A percentile compares a stretch with the other conserved stretches of the same genome.
These are phyloP conservation scores for Aplysina aerophoba DNA, from an alignment of 37 sponge, comb jelly and placozoan species.

Conservation along the genomic window DNA sequence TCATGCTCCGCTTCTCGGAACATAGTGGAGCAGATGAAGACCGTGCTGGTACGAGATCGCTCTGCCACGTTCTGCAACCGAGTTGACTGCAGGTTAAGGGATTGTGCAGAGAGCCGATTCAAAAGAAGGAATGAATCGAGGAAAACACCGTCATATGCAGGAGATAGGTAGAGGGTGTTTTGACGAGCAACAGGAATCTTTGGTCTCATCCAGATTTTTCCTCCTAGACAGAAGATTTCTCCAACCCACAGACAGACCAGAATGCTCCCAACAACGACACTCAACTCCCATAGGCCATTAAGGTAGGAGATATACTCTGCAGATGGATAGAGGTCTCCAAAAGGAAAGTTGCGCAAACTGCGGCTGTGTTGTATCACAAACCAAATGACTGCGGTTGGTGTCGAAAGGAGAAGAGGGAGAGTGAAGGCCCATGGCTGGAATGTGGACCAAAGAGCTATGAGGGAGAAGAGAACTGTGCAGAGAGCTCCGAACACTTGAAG, in stretches of 20 bases:
- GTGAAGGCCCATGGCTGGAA: slow-evolving; percentile 21
- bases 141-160: slow-evolving; percentile 74
- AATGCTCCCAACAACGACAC: too few species aligned
- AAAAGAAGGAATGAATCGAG: slow-evolving; percentile 75
- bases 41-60: slow-evolving; percentile 26
- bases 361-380: background rate
- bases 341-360: background rate
- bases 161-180: slow-evolving; percentile 64
- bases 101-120: slow-evolving; percentile 46
- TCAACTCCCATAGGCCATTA: too few species aligned
- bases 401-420: slow-evolving; percentile 7
- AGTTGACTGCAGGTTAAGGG: background rate
- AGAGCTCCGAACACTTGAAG: background rate
- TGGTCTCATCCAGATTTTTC: slow-evolving; percentile 33
- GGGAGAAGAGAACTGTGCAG: background rate
- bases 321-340: background rate
- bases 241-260: slow-evolving; percentile 46
- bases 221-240: slow-evolving; percentile 49
- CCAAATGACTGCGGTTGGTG: background rate
- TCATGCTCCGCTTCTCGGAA: slow-evolving; percentile 71
- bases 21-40: slow-evolving; percentile 92
- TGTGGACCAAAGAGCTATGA: slow-evolving; percentile 23
- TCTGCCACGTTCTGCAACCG: background rate
- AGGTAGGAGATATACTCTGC: background rate
- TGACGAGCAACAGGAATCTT: slow-evolving; percentile 71